A percentile compares a stretch with the other conserved stretches of the same genome.
These are phyloP conservation scores for Phocoena sinus DNA, from an alignment of 2,113 vertebrate genomes.

Conservation along the genomic window DNA sequence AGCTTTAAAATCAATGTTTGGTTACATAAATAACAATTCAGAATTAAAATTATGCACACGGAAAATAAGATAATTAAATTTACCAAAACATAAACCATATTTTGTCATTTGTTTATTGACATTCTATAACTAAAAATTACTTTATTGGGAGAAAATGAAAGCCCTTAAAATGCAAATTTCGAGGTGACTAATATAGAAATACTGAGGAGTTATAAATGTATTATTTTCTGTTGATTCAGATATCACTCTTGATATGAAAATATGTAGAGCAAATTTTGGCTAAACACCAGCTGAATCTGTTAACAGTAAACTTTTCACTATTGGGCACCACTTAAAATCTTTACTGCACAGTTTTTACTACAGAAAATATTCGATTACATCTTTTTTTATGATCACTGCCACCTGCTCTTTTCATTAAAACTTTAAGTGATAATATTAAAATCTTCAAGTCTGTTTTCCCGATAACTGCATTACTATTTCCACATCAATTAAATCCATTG, in stretches of 20 bases:
- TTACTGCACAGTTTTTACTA: not conserved
- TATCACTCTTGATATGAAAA: not conserved
- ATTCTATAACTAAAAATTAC: conserved; percentile 31
- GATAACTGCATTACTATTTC: not conserved
- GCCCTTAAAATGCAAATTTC: not conserved
- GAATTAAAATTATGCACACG: conserved; percentile 20
- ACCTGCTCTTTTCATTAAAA: not conserved
- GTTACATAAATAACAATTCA: conserved; percentile 43
- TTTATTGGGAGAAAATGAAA: conserved; percentile 38
- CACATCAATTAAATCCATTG: not conserved
- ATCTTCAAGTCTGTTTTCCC: not conserved
- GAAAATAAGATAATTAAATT: conserved; percentile 18
- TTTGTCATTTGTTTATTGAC: conserved; percentile 13
- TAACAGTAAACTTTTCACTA: not conserved
- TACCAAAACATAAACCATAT: not conserved
- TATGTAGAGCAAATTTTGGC: not conserved
- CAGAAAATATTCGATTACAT: not conserved
- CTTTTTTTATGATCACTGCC: not conserved
- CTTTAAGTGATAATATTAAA: not conserved
- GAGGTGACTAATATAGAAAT: not conserved
- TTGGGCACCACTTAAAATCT: not conserved
- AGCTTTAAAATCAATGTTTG: conserved; percentile 19
- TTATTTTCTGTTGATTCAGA: conserved; percentile 1
- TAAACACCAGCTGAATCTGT: not conserved
- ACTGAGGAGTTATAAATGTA: not conserved